Evolutionary conservation across 2,113 vertebrate genomes (phyloP), one percentile per base, ranked within the genome.

Genomic region (Centrocercus urophasianus): DNA sequence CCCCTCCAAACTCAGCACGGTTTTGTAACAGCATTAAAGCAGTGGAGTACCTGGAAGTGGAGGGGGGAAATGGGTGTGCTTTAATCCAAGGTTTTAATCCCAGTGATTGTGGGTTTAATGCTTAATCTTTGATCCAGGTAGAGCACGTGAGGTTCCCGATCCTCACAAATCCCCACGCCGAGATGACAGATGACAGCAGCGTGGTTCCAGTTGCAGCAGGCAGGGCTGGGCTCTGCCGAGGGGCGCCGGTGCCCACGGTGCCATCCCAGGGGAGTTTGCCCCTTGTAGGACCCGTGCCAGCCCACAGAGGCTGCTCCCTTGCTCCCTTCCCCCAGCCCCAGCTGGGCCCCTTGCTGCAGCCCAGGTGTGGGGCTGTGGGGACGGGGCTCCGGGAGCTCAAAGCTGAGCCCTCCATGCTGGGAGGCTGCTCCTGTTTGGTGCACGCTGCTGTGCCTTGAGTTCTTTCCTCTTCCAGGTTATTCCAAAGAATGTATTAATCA

Each of bases 111-210:
- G 73, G 77, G 34, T 82, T 90, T 85, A 48, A 28, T 25, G 67
- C 64, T 83, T 90, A 15, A 66, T 93, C 64, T 63, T 66, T 20
- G 77, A 5, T 72, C 25, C 77, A 73, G 88, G 92, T 81, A 70
- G 74, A 74, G 83, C 42, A 28, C 27, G 1, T 1, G 67, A 61
- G 64, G 8, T 66, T 22, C 75, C 76, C 70, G 56, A 88, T 81
- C 88, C 83, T 5, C 4, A 1, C 64, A 76, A 76, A 91, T 75
- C 74, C 83, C 34, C 2, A 0, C 1, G 1, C 64, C 25, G 80
- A 50, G 67, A 3, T 32, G 54, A 4, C 1, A 22, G 22, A 52
- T 32, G 40, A 25, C 25, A 14, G 0, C 6, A 59, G 74, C 5
- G 2, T 2, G 3, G 18, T 24, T 52, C 18, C 15, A 66, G 24